Base-by-base conservation (phyloP, 2,888 invertebrate genomes). In the Plagodis pulveraria region DNA sequence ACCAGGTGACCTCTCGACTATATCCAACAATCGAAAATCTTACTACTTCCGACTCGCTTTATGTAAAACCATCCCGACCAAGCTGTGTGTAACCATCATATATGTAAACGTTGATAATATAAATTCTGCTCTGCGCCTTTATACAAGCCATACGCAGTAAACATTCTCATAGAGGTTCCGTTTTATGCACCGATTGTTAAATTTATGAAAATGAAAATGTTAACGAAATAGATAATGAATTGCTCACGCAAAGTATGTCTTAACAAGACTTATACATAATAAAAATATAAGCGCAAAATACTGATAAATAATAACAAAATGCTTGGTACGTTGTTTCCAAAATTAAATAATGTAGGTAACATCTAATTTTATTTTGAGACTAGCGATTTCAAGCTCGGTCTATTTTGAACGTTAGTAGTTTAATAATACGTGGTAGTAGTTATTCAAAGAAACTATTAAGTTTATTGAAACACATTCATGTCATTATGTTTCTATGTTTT, bases 1-100 rank as follows among this genome's bases (percentile, higher is more conserved):
- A 97, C 96, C 91, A 98, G 96, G 93, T 98, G 98, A 84, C 98
- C 98, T 85, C 98, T 96, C 75, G 97, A 96, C 98, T 98, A 94
- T 72, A 76, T 74, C 76, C 76, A 80, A 78, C 75, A 80, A 78
- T 66, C 61, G 62, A 45, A 62, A 57, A 40, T 54, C 62, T 61
- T 70, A 46, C 45, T 49, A 56, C 48, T 60, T 55, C 61, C 61
- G 73, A 75, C 77, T 77, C 71, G 71, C 74, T 36, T 65, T 50
- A 40, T 43, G 51, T 56, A 22, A 52, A 51, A 56, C 54, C 56
- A 50, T 63, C 58, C 50, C 50, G 34, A 34, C 50, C 53, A 58
- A 59, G 55, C 22, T 45, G 32, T 45, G 11, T 5, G 33, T 47
- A 51, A 44, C 55, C 49, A 49, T 60, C 48, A 45, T 33, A 9